phyloP scores from a whole-genome alignment of 2,888 invertebrate species.

The Spisula solida region DNA sequence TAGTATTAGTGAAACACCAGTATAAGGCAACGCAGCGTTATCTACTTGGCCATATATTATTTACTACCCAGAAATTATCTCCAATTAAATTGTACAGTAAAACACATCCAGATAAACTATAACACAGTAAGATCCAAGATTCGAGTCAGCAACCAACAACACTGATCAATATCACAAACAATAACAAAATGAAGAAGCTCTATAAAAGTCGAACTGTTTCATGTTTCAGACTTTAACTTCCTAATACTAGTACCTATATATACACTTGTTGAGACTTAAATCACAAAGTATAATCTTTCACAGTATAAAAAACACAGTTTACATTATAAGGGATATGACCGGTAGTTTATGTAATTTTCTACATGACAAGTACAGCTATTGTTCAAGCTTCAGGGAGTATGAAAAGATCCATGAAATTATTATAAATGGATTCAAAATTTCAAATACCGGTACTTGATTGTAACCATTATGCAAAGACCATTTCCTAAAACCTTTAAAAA shows the following conservation, averaged over 20 bases:
- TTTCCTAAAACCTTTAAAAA: not conserved
- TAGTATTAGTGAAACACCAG: too few species aligned
- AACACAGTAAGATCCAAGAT: not conserved
- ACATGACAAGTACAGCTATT: not conserved
- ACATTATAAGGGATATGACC: not conserved
- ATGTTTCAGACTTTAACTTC: constrained; percentile 7
- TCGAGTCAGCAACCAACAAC: not conserved
- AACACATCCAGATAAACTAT: not conserved
- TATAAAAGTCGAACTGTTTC: not conserved
- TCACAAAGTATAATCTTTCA: not conserved
- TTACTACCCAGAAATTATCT: too few species aligned
- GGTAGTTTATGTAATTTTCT: not conserved
- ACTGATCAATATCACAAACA: not conserved
- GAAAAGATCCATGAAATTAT: not conserved
- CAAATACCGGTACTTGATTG: too few species aligned
- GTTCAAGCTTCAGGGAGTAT: not conserved
- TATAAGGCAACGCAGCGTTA: too few species aligned
- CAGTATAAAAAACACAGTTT: not conserved
- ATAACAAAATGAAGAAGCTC: not conserved
- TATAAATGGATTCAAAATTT: not conserved
- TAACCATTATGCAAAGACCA: not conserved
- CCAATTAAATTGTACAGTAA: not conserved
- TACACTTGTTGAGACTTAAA: not conserved
- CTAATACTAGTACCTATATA: constrained; percentile 4
- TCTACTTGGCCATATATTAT: too few species aligned